These are phyloP conservation scores for Onthophagus sagittarius DNA, from an alignment of 2,888 invertebrate genomes.

Conservation along the genomic window DNA sequence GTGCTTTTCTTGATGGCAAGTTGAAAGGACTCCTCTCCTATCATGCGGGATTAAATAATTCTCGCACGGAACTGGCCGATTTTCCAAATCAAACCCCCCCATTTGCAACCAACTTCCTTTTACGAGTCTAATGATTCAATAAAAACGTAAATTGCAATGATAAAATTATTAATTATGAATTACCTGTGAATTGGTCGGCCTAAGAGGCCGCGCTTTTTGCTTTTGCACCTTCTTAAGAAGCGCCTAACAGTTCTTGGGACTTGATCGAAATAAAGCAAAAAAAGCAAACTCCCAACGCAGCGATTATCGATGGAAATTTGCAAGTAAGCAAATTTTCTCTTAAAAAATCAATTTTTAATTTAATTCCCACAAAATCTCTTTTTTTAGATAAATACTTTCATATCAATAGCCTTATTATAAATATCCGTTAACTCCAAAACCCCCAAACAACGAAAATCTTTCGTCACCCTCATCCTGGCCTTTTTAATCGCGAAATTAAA, in stretches of 20 bases:
- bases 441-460: slow-evolving; percentile 51
- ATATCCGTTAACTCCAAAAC: slow-evolving; percentile 48
- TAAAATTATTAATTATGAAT: slow-evolving; percentile 4
- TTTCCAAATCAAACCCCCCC: slow-evolving; percentile 53
- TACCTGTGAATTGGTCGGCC: slow-evolving; percentile 58
- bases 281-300: slow-evolving; percentile 52
- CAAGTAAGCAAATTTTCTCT: slow-evolving; percentile 57
- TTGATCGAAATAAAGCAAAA: slow-evolving; percentile 57
- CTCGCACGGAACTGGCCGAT: slow-evolving; percentile 56
- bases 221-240: slow-evolving; percentile 55
- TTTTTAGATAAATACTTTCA: slow-evolving; percentile 33
- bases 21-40: slow-evolving; percentile 65
- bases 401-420: slow-evolving; percentile 44
- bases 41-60: slow-evolving; percentile 64
- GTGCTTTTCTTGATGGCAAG: slow-evolving; percentile 67
- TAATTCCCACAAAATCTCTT: not conserved
- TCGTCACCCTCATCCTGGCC: slow-evolving; percentile 48
- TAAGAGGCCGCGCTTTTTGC: slow-evolving; percentile 50
- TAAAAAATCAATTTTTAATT: slow-evolving; percentile 38
- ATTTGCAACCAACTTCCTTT: slow-evolving; percentile 69
- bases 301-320: slow-evolving; percentile 51
- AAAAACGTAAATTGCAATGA: slow-evolving; percentile 17
- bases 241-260: slow-evolving; percentile 57
- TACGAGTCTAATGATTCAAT: slow-evolving; percentile 52
- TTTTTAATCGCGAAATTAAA: slow-evolving; percentile 47